A percentile compares a stretch with the other conserved stretches of the same genome.
These are phyloP conservation scores for Ailurus styani DNA, from an alignment of 2,113 vertebrate genomes.

Conservation along the genomic window DNA sequence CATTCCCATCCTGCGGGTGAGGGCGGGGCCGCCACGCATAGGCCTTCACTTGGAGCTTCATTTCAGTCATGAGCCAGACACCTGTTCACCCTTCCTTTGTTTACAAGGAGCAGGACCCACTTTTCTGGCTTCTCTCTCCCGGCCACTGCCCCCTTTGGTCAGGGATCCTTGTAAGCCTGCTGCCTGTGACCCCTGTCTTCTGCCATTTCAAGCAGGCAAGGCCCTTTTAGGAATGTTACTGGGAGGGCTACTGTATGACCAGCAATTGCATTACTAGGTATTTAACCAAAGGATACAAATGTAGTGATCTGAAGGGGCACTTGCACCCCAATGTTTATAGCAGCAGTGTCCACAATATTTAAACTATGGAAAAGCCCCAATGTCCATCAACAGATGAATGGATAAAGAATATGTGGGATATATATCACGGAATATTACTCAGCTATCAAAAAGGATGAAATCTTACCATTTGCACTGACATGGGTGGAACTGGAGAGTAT, in stretches of 20 bases:
- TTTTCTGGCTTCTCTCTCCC: background rate
- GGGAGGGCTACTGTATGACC: background rate
- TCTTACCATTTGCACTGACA: background rate
- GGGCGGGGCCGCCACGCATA: background rate
- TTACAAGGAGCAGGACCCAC: background rate
- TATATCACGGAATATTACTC: background rate
- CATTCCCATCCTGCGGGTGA: background rate
- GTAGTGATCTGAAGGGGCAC: background rate
- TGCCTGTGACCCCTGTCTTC: background rate
- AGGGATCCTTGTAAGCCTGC: background rate
- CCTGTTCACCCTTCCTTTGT: background rate
- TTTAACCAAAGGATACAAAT: background rate
- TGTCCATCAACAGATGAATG: background rate
- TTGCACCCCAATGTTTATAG: background rate
- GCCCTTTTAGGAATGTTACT: background rate
- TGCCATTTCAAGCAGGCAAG: background rate
- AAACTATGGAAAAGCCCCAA: background rate
- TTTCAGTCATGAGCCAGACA: background rate
- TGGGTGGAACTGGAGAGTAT: background rate
- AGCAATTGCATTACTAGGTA: background rate
- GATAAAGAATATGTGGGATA: background rate
- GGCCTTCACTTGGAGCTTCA: background rate
- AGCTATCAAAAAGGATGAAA: background rate
- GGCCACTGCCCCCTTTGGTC: background rate
- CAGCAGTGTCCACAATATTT: background rate